Evolutionary conservation across 1,140 invertebrate species (phyloP).

Genomic region (Asbolus verrucosus): DNA sequence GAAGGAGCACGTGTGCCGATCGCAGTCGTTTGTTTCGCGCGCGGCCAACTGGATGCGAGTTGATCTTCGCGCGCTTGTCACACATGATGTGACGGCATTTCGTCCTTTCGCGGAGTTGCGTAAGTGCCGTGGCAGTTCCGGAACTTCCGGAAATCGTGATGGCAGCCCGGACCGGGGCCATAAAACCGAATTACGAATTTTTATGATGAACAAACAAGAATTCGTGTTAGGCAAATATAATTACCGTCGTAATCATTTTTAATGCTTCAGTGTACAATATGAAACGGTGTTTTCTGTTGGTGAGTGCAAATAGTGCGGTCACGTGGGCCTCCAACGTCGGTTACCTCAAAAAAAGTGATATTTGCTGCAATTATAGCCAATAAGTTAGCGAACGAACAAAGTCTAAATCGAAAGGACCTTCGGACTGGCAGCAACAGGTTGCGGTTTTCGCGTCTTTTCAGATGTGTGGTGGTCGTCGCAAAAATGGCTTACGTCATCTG

Average conservation of each 20-base stretch:
- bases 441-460: background rate
- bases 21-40: constrained; percentile 43
- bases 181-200: constrained; percentile 26
- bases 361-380: background rate
- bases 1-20: constrained; percentile 32
- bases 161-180: too few species aligned
- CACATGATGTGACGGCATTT: constrained; percentile 5
- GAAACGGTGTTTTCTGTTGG: constrained; percentile 15
- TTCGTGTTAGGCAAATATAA: constrained; percentile 35
- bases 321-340: background rate
- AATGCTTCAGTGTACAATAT: constrained; percentile 14
- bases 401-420: constrained; percentile 9
- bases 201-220: constrained; percentile 43
- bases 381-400: constrained; percentile 3
- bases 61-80: constrained; percentile 32
- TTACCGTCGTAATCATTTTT: constrained; percentile 38
- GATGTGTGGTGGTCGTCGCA: constrained; percentile 43
- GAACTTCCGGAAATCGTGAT: constrained; percentile 17
- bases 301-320: constrained; percentile 23
- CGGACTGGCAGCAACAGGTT: background rate
- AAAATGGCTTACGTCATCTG: constrained; percentile 63
- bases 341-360: constrained; percentile 13
- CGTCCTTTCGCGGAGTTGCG: background rate
- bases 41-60: constrained; percentile 27
- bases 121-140: background rate